These are phyloP conservation scores for Scrobipalpa costella DNA, from an alignment of 2,888 invertebrate genomes.

Conservation along the genomic window DNA sequence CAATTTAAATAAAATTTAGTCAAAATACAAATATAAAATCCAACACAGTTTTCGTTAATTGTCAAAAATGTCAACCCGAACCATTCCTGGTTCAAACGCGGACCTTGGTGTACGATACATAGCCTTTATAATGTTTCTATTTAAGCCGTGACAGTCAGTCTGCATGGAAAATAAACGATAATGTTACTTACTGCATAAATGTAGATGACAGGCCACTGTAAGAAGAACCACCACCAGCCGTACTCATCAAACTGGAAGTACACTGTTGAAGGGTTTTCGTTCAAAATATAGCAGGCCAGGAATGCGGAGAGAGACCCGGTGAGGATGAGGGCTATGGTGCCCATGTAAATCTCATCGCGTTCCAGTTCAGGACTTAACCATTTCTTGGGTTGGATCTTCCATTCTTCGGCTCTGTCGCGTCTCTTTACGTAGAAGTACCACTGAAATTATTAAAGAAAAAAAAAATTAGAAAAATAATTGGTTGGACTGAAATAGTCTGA, in stretches of 20 bases:
- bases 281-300: conserved; percentile 84
- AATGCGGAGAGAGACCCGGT: conserved; percentile 80
- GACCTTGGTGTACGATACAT: no score
- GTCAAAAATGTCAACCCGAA: no score
- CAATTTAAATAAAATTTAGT: no score
- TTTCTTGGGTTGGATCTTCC: conserved; percentile 88
- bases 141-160: no score
- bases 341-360: conserved; percentile 84
- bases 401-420: conserved; percentile 82
- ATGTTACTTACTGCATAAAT: conserved; percentile 79
- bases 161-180: neutral
- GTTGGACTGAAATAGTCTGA: neutral
- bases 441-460: conserved; percentile 55
- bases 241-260: conserved; percentile 84
- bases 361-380: conserved; percentile 85
- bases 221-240: conserved; percentile 84
- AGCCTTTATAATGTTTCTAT: no score
- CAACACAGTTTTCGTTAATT: no score
- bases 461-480: neutral
- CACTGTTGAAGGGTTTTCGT: conserved; percentile 84
- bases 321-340: conserved; percentile 79
- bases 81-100: no score
- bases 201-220: conserved; percentile 84
- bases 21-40: no score
- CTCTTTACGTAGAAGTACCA: conserved; percentile 86